Evolutionary conservation across 1,140 invertebrate genomes (phyloP), one percentile per base, ranked within the genome.

Genomic region (Drosophila suzukii): DNA sequence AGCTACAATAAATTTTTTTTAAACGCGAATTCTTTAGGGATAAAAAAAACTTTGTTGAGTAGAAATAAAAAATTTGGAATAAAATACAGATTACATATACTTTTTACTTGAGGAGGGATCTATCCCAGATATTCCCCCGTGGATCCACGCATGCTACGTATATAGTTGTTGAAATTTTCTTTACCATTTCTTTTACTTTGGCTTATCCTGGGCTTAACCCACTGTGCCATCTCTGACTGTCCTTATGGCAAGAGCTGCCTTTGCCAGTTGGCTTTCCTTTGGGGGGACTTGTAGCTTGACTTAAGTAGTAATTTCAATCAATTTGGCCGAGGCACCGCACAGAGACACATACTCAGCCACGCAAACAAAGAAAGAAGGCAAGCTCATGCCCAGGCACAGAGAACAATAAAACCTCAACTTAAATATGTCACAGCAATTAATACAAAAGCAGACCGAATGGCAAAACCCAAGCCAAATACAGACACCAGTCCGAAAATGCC

Each of bases 301-400:
- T 78, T 78, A 78, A 78, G 75, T 78, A 78, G 75, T 78, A 78
- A 78, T 78, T 78, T 78, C 75, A 78, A 78, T 78, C 75, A 78
- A 78, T 77, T 78, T 65, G 67, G 67, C 43, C 66, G 13, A 72
- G 51, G 39, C 74, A 41, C 59, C 51, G 49, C 44, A 32, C 50
- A 49, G 36, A 70, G 34, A 50, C 44, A 59, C 20, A 57, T 56
- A 68, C 38, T 32, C 24, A n/a, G 10, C 15, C 41, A 53, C n/a
- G 44, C 53, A 43, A 65, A 55, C 67, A 63, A 71, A 44, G 51
- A 78, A 62, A 68, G 41, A 57, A 57, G 34, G 15, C 58, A 39
- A 54, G 49, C 57, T 72, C 46, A 20, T 56, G 44, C 43, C 38
- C 34, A 38, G 41, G 20, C 30, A 41, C 30, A 15, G 27, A 58